Evolutionary conservation across 2,113 vertebrate genomes (phyloP).

Genomic region (Ammodramus savannarum): DNA sequence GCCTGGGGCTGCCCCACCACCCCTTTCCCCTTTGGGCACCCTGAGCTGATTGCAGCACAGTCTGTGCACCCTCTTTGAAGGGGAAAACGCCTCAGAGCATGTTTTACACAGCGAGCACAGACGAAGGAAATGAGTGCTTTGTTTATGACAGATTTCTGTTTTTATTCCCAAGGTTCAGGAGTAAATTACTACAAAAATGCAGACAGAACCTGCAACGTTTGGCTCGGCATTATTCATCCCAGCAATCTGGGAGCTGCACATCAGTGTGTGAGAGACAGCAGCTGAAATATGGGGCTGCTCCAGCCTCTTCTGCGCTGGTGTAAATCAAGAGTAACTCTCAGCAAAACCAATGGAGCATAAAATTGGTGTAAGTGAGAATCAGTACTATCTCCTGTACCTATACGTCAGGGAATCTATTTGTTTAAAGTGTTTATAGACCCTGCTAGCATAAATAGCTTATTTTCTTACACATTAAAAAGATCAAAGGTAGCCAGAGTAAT

Average conservation of each 20-base stretch:
- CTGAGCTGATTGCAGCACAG: rapidly evolving
- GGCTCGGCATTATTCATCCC: conserved; percentile 30
- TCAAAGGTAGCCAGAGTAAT: conserved; percentile 45
- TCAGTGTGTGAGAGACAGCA: not conserved
- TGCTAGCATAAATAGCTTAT: conserved; percentile 30
- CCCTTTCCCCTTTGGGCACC: rapidly evolving
- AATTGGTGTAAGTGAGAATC: conserved; percentile 42
- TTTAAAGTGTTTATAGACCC: conserved; percentile 11
- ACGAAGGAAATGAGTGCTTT: not conserved
- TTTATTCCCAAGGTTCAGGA: conserved; percentile 54
- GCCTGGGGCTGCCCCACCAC: rapidly evolving
- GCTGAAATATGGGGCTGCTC: conserved; percentile 15
- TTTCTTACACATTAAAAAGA: conserved; percentile 42
- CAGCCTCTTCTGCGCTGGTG: not conserved
- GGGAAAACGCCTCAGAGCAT: not conserved
- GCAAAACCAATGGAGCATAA: conserved; percentile 5
- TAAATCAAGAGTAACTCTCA: conserved; percentile 48
- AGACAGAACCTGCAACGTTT: conserved; percentile 1
- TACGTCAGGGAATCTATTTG: not conserved
- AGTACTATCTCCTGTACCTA: not conserved
- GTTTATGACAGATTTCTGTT: conserved; percentile 32
- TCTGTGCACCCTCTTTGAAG: not conserved
- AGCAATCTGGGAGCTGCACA: not conserved
- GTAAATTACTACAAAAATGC: conserved; percentile 44
- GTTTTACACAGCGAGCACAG: not conserved